Conservation (phyloP, 1,140 invertebrate species). For the Stenopsyche tienmushanensis region DNA sequence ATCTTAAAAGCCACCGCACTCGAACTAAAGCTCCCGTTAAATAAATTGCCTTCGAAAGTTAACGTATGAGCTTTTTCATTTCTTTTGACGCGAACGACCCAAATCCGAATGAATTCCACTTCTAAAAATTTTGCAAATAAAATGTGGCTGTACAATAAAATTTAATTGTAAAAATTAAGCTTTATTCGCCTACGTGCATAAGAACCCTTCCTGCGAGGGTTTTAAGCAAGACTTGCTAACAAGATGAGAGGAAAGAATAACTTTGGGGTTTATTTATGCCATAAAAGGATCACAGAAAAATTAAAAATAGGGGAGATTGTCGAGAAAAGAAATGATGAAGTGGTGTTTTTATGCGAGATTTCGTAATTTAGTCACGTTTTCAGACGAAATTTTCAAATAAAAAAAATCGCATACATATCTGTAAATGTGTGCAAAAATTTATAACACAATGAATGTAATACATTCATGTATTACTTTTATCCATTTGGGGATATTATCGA, state of each 20-base stretch:
- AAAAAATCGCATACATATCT: background rate
- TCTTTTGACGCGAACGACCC: background rate
- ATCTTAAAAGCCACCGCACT: slow-evolving; percentile 2
- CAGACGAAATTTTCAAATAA: background rate
- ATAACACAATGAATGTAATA: no score
- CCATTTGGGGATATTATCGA: no score
- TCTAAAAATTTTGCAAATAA: no score
- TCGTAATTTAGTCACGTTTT: background rate
- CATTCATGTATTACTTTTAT: no score
- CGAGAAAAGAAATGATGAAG: slow-evolving; percentile 17
- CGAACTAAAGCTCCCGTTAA: slow-evolving; percentile 1
- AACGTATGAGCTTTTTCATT: background rate
- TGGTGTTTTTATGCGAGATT: slow-evolving; percentile 3
- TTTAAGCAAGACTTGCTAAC: background rate
- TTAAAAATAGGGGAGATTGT: slow-evolving; percentile 13
- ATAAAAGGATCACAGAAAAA: slow-evolving; percentile 10
- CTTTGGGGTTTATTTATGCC: slow-evolving; percentile 2
- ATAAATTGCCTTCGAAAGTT: slow-evolving; percentile 1
- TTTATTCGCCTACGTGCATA: background rate
- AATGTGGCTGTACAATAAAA: no score
- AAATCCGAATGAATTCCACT: no score
- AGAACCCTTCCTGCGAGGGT: background rate
- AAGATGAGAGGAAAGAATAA: background rate
- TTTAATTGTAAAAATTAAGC: no score
- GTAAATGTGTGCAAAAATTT: no score